Evolutionary conservation across 2,113 vertebrate species (phyloP).

Genomic region (Mastomys coucha): DNA sequence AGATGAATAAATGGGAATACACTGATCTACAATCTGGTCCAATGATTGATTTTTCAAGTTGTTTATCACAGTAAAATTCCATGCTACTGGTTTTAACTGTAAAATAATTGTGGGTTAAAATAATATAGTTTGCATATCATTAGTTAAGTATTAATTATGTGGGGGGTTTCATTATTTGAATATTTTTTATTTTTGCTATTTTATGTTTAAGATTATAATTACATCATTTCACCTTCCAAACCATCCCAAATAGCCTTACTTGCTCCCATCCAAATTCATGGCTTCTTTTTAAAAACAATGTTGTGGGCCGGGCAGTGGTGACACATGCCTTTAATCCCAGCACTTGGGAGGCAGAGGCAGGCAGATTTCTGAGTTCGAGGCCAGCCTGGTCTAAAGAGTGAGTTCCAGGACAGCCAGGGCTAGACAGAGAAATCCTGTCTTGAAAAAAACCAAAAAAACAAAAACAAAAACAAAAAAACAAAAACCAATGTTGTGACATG

Average conservation of each 20-base stretch:
- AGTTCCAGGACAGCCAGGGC: no score
- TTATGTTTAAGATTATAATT: not conserved
- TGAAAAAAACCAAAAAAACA: no score
- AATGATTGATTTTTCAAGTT: conserved; percentile 57
- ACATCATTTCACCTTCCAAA: not conserved
- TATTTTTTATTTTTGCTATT: not conserved
- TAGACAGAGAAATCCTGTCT: no score
- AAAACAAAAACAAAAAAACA: no score
- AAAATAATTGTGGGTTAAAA: conserved; percentile 57
- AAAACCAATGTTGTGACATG: not conserved
- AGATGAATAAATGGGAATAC: conserved; percentile 55
- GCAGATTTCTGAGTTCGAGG: no score
- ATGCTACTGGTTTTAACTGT: conserved; percentile 55
- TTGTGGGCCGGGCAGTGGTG: no score
- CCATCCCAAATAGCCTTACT: not conserved
- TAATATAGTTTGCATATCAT: not conserved
- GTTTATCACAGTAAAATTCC: conserved; percentile 44
- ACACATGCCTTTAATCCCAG: no score
- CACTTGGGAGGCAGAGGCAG: no score
- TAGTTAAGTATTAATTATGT: conserved; percentile 55
- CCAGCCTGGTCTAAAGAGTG: no score
- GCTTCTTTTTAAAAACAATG: not conserved
- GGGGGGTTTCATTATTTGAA: conserved; percentile 8
- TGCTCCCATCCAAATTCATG: not conserved
- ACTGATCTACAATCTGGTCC: conserved; percentile 18